Evolutionary conservation across 2,797 vertebrate genomes (phyloP), one percentile per base, ranked within the genome.

Genomic region (Molossus alvarezi): DNA sequence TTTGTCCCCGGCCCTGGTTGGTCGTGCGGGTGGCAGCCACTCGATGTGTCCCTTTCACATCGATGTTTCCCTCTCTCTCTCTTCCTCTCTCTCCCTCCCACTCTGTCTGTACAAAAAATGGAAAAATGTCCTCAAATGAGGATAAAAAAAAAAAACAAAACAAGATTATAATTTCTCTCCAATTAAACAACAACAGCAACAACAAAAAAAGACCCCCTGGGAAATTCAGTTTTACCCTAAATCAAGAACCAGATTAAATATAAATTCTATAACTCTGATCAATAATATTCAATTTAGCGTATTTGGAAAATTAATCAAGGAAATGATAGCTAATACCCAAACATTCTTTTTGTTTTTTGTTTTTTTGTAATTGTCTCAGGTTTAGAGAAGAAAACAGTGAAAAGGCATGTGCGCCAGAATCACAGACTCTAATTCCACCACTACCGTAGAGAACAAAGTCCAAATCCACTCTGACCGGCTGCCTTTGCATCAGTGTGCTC

Each of bases 171-270:
- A 64, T 53, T 94, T 91, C 15, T 77, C 27, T 48, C 17, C 79
- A 89, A 3, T 1, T 41, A 33, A 92, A 23, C 41, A 6, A 45
- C 6, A 45, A 45, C 41, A 45, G 6, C 41, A 45, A 45, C 41
- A 45, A 33, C 33, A 92, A 25, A 48, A 71, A 75, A 84, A 71
- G 17, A 33, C 75, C 6, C 33, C 17, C 7, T 33, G 65, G 29
- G 75, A 92, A 90, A 87, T 82, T 48, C 33, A 76, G 11, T 23
- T 92, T 82, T 82, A 27, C 12, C 33, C n/a, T 60, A 83, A 93
- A 77, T 60, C n/a, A 88, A 75, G 12, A 75, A n/a, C 4, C 25
- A 81, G 27, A 41, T 55, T 79, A 45, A 75, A 69, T 48, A n/a
- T 29, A 60, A 29, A 9, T 12, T 48, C 18, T 48, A 29, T 25